A percentile compares a stretch with the other conserved stretches of the same genome.
These are phyloP conservation scores for Ceratina calcarata DNA, from an alignment of 1,140 invertebrate genomes.

Conservation along the genomic window DNA sequence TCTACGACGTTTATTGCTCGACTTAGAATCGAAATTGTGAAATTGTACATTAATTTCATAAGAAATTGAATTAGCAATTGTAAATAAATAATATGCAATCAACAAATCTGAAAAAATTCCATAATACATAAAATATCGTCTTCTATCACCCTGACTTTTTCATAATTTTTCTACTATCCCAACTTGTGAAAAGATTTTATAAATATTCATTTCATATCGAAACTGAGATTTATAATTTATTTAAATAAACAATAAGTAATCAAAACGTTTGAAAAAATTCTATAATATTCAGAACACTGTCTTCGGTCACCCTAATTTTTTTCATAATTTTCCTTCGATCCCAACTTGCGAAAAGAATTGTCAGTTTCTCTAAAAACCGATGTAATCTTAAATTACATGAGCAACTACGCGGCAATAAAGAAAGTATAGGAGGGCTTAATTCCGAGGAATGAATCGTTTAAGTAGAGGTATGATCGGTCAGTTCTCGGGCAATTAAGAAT, in stretches of 20 bases:
- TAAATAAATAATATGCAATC: not conserved
- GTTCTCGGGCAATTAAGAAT: slow-evolving; percentile 14
- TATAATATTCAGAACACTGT: no score
- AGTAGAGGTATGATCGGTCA: slow-evolving; percentile 44
- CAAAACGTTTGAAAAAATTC: not conserved
- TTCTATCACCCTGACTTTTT: no score
- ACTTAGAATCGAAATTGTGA: slow-evolving; percentile 77
- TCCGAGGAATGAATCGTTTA: not conserved
- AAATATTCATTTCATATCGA: no score
- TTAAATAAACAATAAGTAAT: not conserved
- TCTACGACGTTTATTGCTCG: slow-evolving; percentile 81
- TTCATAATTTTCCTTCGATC: no score
- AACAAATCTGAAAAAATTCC: not conserved
- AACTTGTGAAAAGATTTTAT: not conserved
- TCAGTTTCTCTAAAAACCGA: not conserved
- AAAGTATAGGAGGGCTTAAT: not conserved
- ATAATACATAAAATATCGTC: no score
- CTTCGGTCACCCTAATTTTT: no score
- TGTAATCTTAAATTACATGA: no score
- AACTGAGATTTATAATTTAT: no score
- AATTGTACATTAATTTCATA: not conserved
- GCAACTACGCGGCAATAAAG: not conserved
- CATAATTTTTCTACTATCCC: no score
- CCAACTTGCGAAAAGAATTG: not conserved
- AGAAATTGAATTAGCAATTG: not conserved